Evolutionary conservation across 1,140 invertebrate genomes (phyloP), one percentile per base, ranked within the genome.

Genomic region (Charaxes varanes): DNA sequence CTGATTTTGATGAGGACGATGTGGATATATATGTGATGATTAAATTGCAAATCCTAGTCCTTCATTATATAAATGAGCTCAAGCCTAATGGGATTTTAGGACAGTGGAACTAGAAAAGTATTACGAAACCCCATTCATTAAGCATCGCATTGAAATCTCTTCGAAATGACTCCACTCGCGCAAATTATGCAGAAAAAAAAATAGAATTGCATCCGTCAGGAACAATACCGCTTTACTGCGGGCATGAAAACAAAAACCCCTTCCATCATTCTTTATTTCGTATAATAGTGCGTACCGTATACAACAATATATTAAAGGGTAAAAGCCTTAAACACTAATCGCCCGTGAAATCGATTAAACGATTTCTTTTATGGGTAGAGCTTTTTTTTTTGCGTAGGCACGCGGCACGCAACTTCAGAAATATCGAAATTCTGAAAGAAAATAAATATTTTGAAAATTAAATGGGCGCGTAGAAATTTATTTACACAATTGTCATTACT

Each of bases 131-230:
- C 19, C 31, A 54, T 48, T 58, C 53, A 53, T 61, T 59, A 58
- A 53, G 49, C 53, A 43, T 44, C 34, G 47, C 49, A 44, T 67
- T 42, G 53, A 71, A 47, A 70, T 66, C 59, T 63, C 46, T 62
- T 74, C 72, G 68, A 69, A 77, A 69, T 70, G 57, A 70, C 69
- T 80, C 62, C 61, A 69, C 64, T 77, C 68, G 67, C 70, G 62
- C 66, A 81, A 81, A 78, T 77, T 71, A 73, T 63, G 66, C 69
- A 55, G 62, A 48, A 63, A 66, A 62, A n/a, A n/a, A 66, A 63
- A 74, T 61, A 71, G 73, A 76, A 82, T 82, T 78, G 74, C 71
- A 79, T 78, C 74, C 78, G 78, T 59, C 55, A 64, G 62, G 71
- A 80, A 82, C 74, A 82, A 82, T 80, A 63, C 63, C 45, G 67